phyloP scores from a whole-genome alignment of 2,797 vertebrate species.

The Falco cherrug region DNA sequence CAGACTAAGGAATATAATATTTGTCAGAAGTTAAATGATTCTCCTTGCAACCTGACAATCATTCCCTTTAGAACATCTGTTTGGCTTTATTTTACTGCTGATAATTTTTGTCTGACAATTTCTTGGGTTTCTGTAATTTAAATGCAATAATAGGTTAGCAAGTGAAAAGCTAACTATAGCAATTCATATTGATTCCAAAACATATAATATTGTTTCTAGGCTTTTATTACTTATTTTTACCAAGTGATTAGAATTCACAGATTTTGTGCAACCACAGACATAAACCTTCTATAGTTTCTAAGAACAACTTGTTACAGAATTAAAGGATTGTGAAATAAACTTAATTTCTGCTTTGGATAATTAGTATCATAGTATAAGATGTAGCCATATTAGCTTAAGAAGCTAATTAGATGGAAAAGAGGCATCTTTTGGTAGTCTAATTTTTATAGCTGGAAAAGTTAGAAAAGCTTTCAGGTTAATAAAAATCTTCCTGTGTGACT shows the following conservation, averaged over 20 bases:
- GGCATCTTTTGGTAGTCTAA: neutral
- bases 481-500: neutral
- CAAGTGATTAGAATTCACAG: neutral
- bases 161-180: neutral
- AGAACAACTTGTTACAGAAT: neutral
- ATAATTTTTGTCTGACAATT: conserved; percentile 20
- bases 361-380: neutral
- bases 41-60: neutral
- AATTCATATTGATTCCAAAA: neutral
- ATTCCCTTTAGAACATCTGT: neutral
- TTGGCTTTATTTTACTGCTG: neutral
- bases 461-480: neutral
- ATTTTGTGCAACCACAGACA: neutral
- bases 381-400: neutral
- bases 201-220: rapidly evolving
- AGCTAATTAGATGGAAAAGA: neutral
- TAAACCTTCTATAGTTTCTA: neutral
- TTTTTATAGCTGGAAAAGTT: neutral
- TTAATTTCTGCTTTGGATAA: neutral
- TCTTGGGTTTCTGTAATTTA: neutral
- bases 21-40: neutral
- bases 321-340: neutral
- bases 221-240: neutral
- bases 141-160: neutral
- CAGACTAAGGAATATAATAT: neutral